Evolutionary conservation across 2,113 vertebrate genomes (phyloP).

Genomic region (Colistium nudipinnis): DNA sequence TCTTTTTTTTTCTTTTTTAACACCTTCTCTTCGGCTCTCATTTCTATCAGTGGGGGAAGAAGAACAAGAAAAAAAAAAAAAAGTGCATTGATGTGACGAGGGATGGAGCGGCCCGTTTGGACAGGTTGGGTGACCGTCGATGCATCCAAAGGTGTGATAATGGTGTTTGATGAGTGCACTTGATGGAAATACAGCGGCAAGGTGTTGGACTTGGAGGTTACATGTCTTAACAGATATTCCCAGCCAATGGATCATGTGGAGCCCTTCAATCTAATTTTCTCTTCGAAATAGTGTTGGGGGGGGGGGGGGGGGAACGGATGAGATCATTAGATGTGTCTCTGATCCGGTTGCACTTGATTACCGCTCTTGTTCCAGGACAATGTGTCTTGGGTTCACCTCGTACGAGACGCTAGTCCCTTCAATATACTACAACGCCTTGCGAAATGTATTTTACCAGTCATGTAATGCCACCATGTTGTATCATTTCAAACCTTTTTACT

Average conservation of each 20-base stretch:
- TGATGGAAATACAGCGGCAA: conserved; percentile 60
- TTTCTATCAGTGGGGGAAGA: conserved; percentile 54
- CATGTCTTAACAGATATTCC: conserved; percentile 54
- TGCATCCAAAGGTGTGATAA: conserved; percentile 72
- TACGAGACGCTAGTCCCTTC: no score
- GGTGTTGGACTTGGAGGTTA: conserved; percentile 54
- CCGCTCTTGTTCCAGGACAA: conserved; percentile 16
- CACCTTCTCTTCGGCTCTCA: conserved; percentile 52
- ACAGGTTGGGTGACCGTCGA: conserved; percentile 56
- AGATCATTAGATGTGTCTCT: conserved; percentile 35
- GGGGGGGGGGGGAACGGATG: conserved; percentile 42
- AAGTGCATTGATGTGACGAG: conserved; percentile 19
- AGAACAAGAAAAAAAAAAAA: conserved; percentile 24
- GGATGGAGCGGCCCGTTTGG: conserved; percentile 59
- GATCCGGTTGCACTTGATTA: conserved; percentile 26
- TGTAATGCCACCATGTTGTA: no score
- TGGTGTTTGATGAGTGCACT: conserved; percentile 66
- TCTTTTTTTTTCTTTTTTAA: conserved; percentile 17
- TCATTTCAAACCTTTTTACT: no score
- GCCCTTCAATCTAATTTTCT: conserved; percentile 54
- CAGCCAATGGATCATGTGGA: conserved; percentile 51
- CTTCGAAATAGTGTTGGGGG: conserved; percentile 39
- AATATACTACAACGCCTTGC: no score
- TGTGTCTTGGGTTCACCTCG: background rate
- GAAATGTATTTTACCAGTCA: background rate